Conservation (phyloP, 2,113 vertebrate genomes). For the Herpetotheres cachinnans region DNA sequence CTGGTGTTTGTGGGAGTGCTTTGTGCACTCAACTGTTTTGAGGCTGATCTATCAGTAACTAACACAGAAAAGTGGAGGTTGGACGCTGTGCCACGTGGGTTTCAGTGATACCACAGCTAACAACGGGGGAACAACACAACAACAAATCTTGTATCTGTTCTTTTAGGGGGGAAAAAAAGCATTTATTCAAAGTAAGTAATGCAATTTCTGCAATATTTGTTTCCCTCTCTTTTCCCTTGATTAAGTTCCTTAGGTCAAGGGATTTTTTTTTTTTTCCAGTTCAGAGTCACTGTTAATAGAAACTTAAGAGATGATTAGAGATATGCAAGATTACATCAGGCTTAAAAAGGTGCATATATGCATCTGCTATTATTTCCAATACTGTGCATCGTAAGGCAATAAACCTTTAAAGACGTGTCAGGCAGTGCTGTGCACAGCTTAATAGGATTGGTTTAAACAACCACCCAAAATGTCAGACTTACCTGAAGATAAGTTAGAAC, state of each 20-base stretch:
- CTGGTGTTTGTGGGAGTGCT: not conserved
- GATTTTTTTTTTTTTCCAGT: not conserved
- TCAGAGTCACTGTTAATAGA: not conserved
- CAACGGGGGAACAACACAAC: not conserved
- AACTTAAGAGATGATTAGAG: not conserved
- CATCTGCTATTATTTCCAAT: not conserved
- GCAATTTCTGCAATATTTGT: not conserved
- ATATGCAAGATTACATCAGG: not conserved
- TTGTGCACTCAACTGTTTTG: not conserved
- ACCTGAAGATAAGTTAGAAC: not conserved
- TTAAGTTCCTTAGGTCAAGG: not conserved
- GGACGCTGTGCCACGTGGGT: not conserved
- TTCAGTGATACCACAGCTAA: not conserved
- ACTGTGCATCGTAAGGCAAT: not conserved
- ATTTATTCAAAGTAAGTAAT: not conserved
- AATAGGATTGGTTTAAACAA: not conserved
- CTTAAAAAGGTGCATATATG: not conserved
- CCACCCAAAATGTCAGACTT: not conserved
- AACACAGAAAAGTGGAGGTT: not conserved
- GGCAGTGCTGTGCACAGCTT: not conserved
- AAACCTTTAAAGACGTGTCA: not conserved
- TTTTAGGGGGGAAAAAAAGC: not conserved
- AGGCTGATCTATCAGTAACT: not conserved
- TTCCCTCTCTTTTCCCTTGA: not conserved
- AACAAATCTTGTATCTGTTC: not conserved